Evolutionary conservation across 2,888 invertebrate species (phyloP).

Genomic region (Serripes groenlandicus): DNA sequence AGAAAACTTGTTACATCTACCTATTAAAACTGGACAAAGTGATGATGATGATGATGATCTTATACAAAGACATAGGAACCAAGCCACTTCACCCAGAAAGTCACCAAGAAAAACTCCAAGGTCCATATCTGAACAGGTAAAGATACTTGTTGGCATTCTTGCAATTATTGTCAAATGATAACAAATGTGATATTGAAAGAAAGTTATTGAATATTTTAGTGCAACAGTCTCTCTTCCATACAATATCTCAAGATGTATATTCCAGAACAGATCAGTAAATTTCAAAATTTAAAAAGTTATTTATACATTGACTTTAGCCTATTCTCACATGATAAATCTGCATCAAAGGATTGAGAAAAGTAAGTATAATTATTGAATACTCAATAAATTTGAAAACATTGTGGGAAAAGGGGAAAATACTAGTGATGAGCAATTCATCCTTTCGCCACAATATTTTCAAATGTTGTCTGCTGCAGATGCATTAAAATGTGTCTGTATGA

Average conservation of each 20-base stretch:
- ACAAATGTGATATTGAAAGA: too few species aligned
- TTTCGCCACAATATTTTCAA: background rate
- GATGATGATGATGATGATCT: slow-evolving; percentile 43
- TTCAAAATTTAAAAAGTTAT: too few species aligned
- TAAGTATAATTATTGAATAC: background rate
- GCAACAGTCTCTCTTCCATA: too few species aligned
- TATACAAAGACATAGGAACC: slow-evolving; percentile 34
- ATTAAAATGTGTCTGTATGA: too few species aligned
- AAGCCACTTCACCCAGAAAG: slow-evolving; percentile 43
- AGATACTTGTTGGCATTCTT: background rate
- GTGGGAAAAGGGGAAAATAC: slow-evolving; percentile 22
- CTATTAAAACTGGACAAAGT: slow-evolving; percentile 27
- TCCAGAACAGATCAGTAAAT: too few species aligned
- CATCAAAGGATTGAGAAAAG: background rate
- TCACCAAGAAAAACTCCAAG: slow-evolving; percentile 60
- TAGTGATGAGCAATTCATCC: background rate
- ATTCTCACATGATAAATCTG: background rate
- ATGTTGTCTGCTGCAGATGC: background rate
- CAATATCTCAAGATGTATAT: too few species aligned
- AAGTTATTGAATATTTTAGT: too few species aligned
- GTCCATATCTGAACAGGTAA: slow-evolving; percentile 52
- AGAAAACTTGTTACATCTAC: slow-evolving; percentile 63
- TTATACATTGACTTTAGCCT: too few species aligned
- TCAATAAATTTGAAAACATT: background rate
- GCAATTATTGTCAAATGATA: too few species aligned